phyloP scores from a whole-genome alignment of 2,888 invertebrate genomes.

The Athetis lepigone region DNA sequence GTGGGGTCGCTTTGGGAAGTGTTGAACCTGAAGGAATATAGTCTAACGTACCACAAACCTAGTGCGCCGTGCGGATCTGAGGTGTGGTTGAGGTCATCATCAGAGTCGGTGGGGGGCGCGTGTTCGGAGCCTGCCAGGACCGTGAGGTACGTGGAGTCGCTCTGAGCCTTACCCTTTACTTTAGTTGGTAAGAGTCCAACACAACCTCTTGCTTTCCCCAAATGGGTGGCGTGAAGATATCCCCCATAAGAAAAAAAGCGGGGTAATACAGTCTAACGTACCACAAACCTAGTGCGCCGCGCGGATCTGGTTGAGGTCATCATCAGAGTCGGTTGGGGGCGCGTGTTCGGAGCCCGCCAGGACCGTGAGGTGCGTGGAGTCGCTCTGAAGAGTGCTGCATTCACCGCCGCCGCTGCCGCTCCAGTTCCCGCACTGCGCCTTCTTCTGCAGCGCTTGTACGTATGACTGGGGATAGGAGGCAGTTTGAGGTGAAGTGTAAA shows the following conservation, averaged over 20 bases:
- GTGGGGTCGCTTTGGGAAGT: too few relatives aligned
- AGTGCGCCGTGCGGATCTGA: slow-evolving; percentile 80
- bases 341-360: slow-evolving; percentile 92
- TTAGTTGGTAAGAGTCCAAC: too few relatives aligned
- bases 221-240: too few relatives aligned
- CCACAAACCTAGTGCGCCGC: slow-evolving; percentile 73
- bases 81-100: slow-evolving; percentile 89
- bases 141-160: slow-evolving; percentile 94
- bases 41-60: slow-evolving; percentile 53
- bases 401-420: slow-evolving; percentile 89
- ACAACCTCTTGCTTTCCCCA: too few relatives aligned
- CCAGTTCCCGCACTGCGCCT: slow-evolving; percentile 91
- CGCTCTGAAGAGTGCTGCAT: slow-evolving; percentile 94
- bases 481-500: too few relatives aligned
- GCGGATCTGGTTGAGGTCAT: slow-evolving; percentile 85
- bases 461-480: too few relatives aligned
- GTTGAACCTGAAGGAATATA: too few relatives aligned
- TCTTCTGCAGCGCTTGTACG: slow-evolving; percentile 94
- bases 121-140: slow-evolving; percentile 93
- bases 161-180: too few relatives aligned
- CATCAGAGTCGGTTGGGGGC: slow-evolving; percentile 91
- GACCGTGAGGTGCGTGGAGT: slow-evolving; percentile 94
- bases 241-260: too few relatives aligned
- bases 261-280: too few relatives aligned
- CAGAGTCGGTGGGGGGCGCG: slow-evolving; percentile 91